Evolutionary conservation across 2,888 invertebrate species (phyloP).

Genomic region (Stenchaetothrips biformis): DNA sequence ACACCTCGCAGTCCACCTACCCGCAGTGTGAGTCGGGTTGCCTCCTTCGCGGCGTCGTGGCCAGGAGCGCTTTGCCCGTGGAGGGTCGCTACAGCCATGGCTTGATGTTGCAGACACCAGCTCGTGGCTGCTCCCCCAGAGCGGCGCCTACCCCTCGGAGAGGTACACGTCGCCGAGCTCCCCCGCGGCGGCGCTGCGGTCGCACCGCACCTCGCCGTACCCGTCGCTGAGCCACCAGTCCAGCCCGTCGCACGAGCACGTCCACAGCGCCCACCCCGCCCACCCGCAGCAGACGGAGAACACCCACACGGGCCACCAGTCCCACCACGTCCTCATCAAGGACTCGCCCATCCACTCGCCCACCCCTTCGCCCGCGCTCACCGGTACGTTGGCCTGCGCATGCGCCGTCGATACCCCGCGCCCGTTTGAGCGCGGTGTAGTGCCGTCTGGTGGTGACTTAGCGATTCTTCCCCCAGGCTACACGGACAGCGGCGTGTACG

Average conservation of each 20-base stretch:
- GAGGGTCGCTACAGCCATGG: neutral
- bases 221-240: constrained; percentile 20
- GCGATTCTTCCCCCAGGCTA: neutral
- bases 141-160: constrained; percentile 35
- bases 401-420: neutral
- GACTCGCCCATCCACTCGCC: constrained; percentile 12
- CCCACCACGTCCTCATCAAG: constrained; percentile 32
- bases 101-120: constrained; percentile 44
- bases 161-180: constrained; percentile 29
- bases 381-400: neutral
- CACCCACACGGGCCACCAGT: constrained; percentile 31
- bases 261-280: constrained; percentile 28
- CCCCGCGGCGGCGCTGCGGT: neutral
- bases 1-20: constrained; percentile 33
- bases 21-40: constrained; percentile 19
- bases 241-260: constrained; percentile 27
- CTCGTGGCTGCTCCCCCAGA: constrained; percentile 48
- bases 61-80: neutral
- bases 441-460: neutral
- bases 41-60: neutral
- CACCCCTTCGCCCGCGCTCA: neutral
- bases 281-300: constrained; percentile 27
- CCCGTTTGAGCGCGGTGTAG: neutral
- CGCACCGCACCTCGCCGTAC: constrained; percentile 21
- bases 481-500: constrained; percentile 1